These are phyloP conservation scores for Nerophis ophidion DNA, from an alignment of 2,113 vertebrate genomes.

Conservation along the genomic window DNA sequence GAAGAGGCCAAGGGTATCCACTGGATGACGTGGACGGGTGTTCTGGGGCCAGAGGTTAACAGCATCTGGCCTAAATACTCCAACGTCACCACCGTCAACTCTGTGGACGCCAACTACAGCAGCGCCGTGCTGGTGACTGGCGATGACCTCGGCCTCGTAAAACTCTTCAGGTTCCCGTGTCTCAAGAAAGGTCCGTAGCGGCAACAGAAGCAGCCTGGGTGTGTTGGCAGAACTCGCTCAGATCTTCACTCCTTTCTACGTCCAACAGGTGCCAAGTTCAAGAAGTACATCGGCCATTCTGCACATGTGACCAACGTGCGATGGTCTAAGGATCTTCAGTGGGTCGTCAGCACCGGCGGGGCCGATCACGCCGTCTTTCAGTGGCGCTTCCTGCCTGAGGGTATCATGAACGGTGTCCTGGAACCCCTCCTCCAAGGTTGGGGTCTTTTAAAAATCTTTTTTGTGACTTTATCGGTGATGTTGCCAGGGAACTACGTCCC, in stretches of 20 bases:
- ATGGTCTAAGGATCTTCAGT: constrained; percentile 95
- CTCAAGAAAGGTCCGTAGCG: constrained; percentile 83
- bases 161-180: constrained; percentile 89
- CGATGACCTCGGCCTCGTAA: constrained; percentile 90
- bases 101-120: constrained; percentile 92
- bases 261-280: constrained; percentile 87
- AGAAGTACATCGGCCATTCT: constrained; percentile 92
- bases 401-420: constrained; percentile 82
- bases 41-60: constrained; percentile 87
- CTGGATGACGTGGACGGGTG: constrained; percentile 93
- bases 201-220: neutral
- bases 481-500: no score
- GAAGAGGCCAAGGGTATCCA: constrained; percentile 90
- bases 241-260: neutral
- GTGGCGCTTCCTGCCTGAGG: constrained; percentile 94
- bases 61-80: constrained; percentile 96
- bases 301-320: constrained; percentile 94
- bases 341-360: constrained; percentile 91
- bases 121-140: constrained; percentile 84
- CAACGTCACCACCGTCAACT: constrained; percentile 82
- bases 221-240: neutral
- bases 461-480: no score
- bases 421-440: constrained; percentile 85
- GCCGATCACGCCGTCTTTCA: constrained; percentile 96
- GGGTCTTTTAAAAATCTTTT: no score